Base-by-base conservation (phyloP, 2,888 invertebrate genomes). In the Pristionchus japonicus region DNA sequence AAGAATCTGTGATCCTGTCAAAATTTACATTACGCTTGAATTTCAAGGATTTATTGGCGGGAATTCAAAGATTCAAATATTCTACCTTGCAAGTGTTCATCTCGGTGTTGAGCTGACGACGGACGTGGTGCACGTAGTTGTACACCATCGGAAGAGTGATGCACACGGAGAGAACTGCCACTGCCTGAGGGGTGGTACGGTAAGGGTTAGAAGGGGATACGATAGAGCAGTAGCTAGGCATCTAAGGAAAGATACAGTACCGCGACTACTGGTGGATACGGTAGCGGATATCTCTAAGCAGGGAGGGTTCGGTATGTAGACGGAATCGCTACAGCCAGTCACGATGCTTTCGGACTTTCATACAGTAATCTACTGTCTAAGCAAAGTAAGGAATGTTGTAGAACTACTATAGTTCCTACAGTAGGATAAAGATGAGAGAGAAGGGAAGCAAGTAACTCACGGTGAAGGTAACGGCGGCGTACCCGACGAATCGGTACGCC, bases 401-500 rank as follows among this genome's bases (percentile, higher is more conserved):
- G 43, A 43, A 11, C 43, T 43, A 43, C 43, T 43, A 43, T 11
- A 11, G 43, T 11, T 6, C 43, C 11, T 11, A 43, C 6, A 43
- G 11, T 43, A 43, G 6, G 43, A 11, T n/a, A n/a, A 43, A 43
- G 43, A 43, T 43, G 43, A 43, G 43, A 43, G 11, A 11, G 43
- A 43, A 43, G 7, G 11, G 43, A 43, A 6, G 6, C 43, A 47
- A 17, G 52, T 52, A 52, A 17, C 70, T 31, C 49, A 86, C 86
- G 86, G 92, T 91, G 89, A 92, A 92, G 88, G 90, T 89, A 64
- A 92, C 92, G 74, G 92, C 92, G 74, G 92, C 92, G 88, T 92
- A 92, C 47, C 92, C 92, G 92, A 92, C 92, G 89, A 92, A 91
- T 31, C 92, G 91, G 90, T 92, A 92, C 23, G 92, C 92, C 87